A percentile compares a stretch with the other conserved stretches of the same genome.
Conservation (phyloP, 2,888 invertebrate genomes). For the Parelbella ahira region DNA sequence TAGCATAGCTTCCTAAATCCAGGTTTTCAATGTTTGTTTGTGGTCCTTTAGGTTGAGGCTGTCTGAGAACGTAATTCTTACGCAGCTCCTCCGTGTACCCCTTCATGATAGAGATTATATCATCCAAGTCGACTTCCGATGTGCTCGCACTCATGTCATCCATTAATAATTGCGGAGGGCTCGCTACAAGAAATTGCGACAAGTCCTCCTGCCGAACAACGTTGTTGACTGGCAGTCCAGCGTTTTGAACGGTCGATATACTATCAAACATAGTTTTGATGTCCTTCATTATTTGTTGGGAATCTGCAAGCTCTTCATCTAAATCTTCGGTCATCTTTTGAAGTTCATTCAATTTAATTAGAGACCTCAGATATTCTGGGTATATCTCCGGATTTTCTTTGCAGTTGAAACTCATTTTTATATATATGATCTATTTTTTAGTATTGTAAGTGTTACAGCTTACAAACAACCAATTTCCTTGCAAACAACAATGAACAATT, state of each 20-base stretch:
- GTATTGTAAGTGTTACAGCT: too few relatives aligned
- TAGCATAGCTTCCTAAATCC: conserved; percentile 54
- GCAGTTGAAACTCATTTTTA: conserved; percentile 35
- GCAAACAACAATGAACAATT: too few relatives aligned
- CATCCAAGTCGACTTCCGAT: conserved; percentile 50
- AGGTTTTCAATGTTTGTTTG: conserved; percentile 39
- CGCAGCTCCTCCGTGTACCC: conserved; percentile 56
- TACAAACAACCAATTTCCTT: too few relatives aligned
- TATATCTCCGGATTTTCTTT: conserved; percentile 42
- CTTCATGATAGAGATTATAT: conserved; percentile 54
- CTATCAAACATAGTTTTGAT: conserved; percentile 54
- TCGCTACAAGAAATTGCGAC: conserved; percentile 50
- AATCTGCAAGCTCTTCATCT: conserved; percentile 57
- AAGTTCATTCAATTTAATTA: conserved; percentile 53
- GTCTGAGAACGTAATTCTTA: conserved; percentile 39
- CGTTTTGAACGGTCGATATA: conserved; percentile 35
- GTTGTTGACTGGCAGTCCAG: conserved; percentile 30
- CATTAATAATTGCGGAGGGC: conserved; percentile 51
- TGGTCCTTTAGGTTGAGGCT: conserved; percentile 31
- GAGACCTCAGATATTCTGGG: conserved; percentile 50
- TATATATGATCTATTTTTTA: too few relatives aligned
- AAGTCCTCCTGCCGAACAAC: conserved; percentile 47
- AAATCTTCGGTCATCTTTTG: conserved; percentile 59
- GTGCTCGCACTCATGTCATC: conserved; percentile 53
- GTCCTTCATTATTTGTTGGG: conserved; percentile 57